Conservation (phyloP, 2,113 vertebrate genomes). For the Tenrec ecaudatus region DNA sequence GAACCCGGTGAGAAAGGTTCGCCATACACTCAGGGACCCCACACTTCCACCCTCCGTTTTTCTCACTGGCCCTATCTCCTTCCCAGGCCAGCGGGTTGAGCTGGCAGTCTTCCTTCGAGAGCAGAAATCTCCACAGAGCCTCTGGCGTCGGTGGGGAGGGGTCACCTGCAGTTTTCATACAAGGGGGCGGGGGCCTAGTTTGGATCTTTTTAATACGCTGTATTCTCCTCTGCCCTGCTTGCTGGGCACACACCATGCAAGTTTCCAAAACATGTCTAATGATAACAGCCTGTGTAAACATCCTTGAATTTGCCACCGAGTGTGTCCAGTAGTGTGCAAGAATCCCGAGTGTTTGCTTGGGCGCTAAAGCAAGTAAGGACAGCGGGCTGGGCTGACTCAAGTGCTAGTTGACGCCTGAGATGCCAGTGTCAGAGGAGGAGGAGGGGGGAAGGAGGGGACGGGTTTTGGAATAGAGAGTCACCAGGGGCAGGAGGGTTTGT, state of each 20-base stretch:
- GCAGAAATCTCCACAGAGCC: neutral
- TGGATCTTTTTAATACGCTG: slow-evolving; percentile 44
- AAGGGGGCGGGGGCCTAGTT: slow-evolving; percentile 46
- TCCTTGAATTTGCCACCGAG: slow-evolving; percentile 59
- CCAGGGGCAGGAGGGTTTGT: neutral
- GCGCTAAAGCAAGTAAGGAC: slow-evolving; percentile 6
- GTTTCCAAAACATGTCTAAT: slow-evolving; percentile 70
- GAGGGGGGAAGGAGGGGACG: neutral
- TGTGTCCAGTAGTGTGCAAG: slow-evolving; percentile 57
- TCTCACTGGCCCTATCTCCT: slow-evolving; percentile 48
- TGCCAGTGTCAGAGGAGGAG: neutral
- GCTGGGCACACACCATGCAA: slow-evolving; percentile 34
- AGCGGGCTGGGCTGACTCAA: neutral
- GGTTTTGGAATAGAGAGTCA: neutral
- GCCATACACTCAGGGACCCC: slow-evolving; percentile 1
- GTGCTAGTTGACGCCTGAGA: neutral
- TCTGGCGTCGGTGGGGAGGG: neutral
- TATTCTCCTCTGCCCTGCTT: slow-evolving; percentile 51
- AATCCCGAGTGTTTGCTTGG: slow-evolving; percentile 14
- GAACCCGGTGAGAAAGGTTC: slow-evolving; percentile 6
- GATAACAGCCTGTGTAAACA: slow-evolving; percentile 75
- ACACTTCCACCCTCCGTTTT: neutral
- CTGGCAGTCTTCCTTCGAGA: slow-evolving; percentile 7
- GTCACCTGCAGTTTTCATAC: neutral
- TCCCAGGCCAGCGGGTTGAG: neutral